A percentile compares a stretch with the other conserved stretches of the same genome.
These are phyloP conservation scores for Myotis brandtii DNA, from an alignment of 2,113 vertebrate species.

Conservation along the genomic window DNA sequence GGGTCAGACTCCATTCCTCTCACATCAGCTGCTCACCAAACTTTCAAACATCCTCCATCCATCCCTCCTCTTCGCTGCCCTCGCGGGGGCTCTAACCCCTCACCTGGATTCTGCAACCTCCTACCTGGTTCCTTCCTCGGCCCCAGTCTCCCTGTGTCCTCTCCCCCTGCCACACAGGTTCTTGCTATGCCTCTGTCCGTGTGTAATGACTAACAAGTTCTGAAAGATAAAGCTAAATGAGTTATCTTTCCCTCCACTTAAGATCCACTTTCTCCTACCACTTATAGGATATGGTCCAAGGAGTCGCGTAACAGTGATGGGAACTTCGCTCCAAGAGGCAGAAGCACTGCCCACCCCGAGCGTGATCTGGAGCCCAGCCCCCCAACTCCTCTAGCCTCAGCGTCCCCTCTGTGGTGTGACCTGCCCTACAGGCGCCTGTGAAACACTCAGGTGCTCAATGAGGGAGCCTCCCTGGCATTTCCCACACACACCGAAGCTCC, in stretches of 20 bases:
- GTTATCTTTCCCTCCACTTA: background rate
- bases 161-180: background rate
- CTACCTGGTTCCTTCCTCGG: background rate
- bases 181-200: background rate
- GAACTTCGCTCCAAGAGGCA: background rate
- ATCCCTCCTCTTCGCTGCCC: too few relatives aligned
- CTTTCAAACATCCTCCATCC: background rate
- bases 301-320: background rate
- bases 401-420: background rate
- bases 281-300: too few relatives aligned
- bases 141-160: background rate
- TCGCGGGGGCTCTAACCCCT: background rate
- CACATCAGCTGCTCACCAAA: background rate
- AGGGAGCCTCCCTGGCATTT: background rate
- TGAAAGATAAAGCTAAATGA: background rate
- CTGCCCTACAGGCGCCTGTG: background rate
- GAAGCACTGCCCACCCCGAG: background rate
- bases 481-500: accelerated
- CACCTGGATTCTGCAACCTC: background rate
- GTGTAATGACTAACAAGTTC: background rate
- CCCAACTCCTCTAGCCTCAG: background rate
- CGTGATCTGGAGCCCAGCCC: background rate
- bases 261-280: background rate
- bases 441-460: background rate
- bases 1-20: background rate